phyloP scores from a whole-genome alignment of 2,113 vertebrate species.

The Anser cygnoides region DNA sequence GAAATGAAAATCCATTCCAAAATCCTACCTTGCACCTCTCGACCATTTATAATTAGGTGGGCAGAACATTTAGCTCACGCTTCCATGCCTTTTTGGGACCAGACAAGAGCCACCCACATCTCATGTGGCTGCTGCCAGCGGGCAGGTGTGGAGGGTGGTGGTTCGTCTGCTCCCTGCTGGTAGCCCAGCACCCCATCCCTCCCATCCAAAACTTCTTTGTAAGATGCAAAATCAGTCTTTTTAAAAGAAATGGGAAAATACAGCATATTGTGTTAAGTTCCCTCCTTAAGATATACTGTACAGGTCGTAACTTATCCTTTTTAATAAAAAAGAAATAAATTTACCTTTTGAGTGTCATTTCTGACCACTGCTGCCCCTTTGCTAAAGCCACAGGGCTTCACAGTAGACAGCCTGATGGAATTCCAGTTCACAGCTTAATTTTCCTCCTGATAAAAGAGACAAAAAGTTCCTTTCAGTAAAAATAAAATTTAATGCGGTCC shows the following conservation, averaged over 20 bases:
- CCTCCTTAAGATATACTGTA: conserved; percentile 58
- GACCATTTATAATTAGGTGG: background rate
- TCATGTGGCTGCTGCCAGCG: background rate
- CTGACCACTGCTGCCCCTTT: conserved; percentile 54
- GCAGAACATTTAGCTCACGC: background rate
- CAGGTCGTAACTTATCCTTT: conserved; percentile 68
- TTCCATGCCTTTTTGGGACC: background rate
- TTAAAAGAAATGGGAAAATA: conserved; percentile 39
- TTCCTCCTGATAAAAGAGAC: conserved; percentile 74
- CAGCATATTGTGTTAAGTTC: background rate
- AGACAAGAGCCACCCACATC: background rate
- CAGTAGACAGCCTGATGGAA: conserved; percentile 70
- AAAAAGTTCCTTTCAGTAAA: conserved; percentile 76
- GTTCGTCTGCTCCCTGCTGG: fast-evolving
- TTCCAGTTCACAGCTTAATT: conserved; percentile 75
- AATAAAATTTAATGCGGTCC: conserved; percentile 73
- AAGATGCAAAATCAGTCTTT: background rate
- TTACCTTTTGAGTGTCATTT: conserved; percentile 60
- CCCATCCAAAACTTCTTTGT: background rate
- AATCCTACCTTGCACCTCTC: background rate
- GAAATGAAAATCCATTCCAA: background rate
- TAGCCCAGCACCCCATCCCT: background rate
- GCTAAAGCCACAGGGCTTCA: conserved; percentile 66
- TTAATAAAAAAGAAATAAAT: conserved; percentile 78
- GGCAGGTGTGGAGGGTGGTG: background rate